Evolutionary conservation across 2,113 vertebrate genomes (phyloP).

Genomic region (Papio anubis): DNA sequence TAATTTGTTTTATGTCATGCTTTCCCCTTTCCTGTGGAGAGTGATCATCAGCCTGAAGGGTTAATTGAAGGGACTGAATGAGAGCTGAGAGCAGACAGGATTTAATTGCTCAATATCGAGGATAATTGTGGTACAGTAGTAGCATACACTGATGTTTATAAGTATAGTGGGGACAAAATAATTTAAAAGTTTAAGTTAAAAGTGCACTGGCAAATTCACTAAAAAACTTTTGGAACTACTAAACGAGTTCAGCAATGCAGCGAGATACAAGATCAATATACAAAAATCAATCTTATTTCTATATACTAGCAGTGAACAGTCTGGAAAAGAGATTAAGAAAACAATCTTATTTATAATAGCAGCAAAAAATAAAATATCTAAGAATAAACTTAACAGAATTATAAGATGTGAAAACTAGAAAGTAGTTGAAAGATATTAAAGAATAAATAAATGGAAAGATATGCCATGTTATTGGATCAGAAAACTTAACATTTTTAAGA

Average conservation of each 20-base stretch:
- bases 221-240: conserved; percentile 46
- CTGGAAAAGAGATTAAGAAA: conserved; percentile 54
- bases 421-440: neutral
- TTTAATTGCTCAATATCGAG: conserved; percentile 4
- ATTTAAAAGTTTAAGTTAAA: conserved; percentile 54
- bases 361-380: conserved; percentile 11
- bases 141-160: conserved; percentile 8
- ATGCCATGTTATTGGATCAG: neutral
- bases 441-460: neutral
- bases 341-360: conserved; percentile 9
- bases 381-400: conserved; percentile 38
- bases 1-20: conserved; percentile 57
- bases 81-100: neutral
- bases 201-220: neutral
- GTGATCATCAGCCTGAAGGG: neutral
- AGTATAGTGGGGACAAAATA: conserved; percentile 14
- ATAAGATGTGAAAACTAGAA: neutral
- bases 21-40: conserved; percentile 37
- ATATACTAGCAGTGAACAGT: neutral
- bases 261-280: conserved; percentile 54
- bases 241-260: conserved; percentile 37
- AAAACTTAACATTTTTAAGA: conserved; percentile 14
- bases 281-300: conserved; percentile 60
- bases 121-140: neutral
- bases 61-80: neutral